Evolutionary conservation across 2,113 vertebrate species (phyloP).

Genomic region (Delphinus delphis): DNA sequence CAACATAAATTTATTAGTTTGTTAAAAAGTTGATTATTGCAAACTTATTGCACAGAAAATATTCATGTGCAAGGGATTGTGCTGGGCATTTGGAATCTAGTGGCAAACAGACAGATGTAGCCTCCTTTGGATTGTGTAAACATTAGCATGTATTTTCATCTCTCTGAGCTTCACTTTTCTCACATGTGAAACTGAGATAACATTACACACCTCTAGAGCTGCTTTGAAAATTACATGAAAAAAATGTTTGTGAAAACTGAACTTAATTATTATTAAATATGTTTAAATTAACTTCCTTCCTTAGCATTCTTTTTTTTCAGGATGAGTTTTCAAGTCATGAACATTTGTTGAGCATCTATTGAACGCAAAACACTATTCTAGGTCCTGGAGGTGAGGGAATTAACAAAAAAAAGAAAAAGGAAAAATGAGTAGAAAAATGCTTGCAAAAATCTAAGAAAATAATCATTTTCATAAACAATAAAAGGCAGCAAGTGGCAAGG

Average conservation of each 20-base stretch:
- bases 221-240: neutral
- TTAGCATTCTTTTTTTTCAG: neutral
- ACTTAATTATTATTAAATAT: neutral
- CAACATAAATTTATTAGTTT: neutral
- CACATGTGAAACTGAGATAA: neutral
- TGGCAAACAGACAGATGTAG: neutral
- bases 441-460: neutral
- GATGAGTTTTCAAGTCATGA: neutral
- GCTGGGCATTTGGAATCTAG: neutral
- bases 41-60: neutral
- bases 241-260: neutral
- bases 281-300: neutral
- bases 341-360: neutral
- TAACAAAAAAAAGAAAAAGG: neutral
- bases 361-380: neutral
- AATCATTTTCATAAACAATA: neutral
- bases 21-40: neutral
- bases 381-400: neutral
- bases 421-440: neutral
- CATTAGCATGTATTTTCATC: neutral
- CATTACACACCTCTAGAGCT: neutral
- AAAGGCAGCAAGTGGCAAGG: neutral
- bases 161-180: neutral
- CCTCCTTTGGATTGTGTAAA: neutral
- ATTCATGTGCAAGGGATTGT: neutral